Base-by-base conservation (phyloP, 2,113 vertebrate genomes). In the Pteropus alecto region DNA sequence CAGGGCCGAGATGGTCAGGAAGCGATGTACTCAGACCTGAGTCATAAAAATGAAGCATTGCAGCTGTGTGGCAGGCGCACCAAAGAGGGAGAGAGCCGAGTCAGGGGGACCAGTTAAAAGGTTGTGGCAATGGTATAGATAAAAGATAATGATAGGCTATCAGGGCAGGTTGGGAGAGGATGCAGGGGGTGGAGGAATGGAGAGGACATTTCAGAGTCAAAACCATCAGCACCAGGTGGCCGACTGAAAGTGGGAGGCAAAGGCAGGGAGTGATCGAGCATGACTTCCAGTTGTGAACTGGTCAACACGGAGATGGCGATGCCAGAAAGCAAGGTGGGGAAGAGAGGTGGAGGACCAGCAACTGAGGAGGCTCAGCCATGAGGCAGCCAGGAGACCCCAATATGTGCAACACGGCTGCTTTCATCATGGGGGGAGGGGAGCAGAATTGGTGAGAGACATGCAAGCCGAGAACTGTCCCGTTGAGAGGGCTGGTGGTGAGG, bases 401-500 rank as follows among this genome's bases (percentile, higher is more conserved):
- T 2, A 12, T 14, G 28, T 41, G 6, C 16, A 10, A 21, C 63
- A 35, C 26, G 30, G 73, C 41, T 43, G 8, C 58, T 74, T 41
- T 56, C 67, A 5, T 21, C 28, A 0, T 14, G 3, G 5, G 51
- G 51, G 15, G 51, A 51, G 51, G 28, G 21, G 28, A 30, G 22
- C 5, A n/a, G 65, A 10, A 10, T 1, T 13, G 1, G 26, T 3
- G 56, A 33, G 74, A 70, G 46, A 60, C 18, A 9, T 19, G 1
- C 3, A 12, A 16, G 33, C 51, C 58, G 41, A 84, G 77, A 81
- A 54, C 65, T 2, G 5, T 41, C 22, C 48, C 6, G 21, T 14
- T 3, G 2, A 46, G n/a, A 46, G 35, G 48, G n/a, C 54, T 41
- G 12, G 22, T 3, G 58, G 24, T 48, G n/a, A 79, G 0, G 0